These are phyloP conservation scores for Drosophila basisetae DNA, from an alignment of 2,888 invertebrate genomes.

Conservation along the genomic window DNA sequence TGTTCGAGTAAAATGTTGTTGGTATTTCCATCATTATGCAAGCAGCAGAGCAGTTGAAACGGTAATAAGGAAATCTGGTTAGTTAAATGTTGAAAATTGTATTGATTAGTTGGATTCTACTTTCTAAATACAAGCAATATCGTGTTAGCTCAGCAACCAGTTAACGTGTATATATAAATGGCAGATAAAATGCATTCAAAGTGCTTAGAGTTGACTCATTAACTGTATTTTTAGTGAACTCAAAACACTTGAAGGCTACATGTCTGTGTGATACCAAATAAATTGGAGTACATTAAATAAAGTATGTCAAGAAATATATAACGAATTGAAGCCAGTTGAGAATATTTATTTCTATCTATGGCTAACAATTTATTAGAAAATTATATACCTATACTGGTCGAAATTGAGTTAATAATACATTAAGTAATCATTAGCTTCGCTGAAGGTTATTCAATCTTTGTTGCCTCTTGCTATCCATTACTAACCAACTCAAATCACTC, in stretches of 20 bases:
- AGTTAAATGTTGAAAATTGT: slow-evolving; percentile 77
- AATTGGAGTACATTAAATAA: background rate
- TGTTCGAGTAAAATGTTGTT: slow-evolving; percentile 21
- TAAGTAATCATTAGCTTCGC: background rate
- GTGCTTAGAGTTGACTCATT: slow-evolving; percentile 4
- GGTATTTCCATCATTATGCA: slow-evolving; percentile 38
- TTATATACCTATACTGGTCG: background rate
- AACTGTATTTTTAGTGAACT: background rate
- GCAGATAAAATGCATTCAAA: background rate
- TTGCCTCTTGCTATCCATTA: background rate
- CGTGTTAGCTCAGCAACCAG: slow-evolving; percentile 3
- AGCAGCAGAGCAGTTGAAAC: slow-evolving; percentile 41
- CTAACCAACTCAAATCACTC: background rate
- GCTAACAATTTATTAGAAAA: background rate
- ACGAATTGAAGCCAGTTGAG: background rate
- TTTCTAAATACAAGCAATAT: slow-evolving; percentile 20
- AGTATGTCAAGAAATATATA: background rate
- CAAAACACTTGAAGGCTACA: background rate
- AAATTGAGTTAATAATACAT: background rate
- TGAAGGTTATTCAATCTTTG: background rate
- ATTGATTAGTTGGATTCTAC: slow-evolving; percentile 53
- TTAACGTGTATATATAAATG: background rate
- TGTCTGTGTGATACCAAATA: background rate
- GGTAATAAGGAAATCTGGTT: slow-evolving; percentile 78
- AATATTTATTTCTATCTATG: background rate